A percentile compares a stretch with the other conserved stretches of the same genome.
phyloP scores from a whole-genome alignment of 2,113 vertebrate genomes.

The Pungitius pungitius region DNA sequence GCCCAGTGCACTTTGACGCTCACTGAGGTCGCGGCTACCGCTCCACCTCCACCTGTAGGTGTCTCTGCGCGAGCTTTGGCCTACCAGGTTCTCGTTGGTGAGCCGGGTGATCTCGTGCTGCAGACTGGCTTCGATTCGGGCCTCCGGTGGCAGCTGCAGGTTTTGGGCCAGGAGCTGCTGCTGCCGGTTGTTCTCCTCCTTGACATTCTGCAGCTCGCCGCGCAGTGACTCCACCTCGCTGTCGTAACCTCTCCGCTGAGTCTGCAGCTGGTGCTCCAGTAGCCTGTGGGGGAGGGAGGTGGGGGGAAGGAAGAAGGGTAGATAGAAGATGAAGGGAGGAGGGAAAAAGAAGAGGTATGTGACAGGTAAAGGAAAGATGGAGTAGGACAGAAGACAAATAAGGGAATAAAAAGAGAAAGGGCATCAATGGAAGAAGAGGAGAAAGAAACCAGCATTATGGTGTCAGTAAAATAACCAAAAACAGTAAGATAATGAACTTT shows the following conservation, averaged over 20 bases:
- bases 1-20: no score
- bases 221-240: constrained; percentile 88
- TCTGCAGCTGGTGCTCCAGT: constrained; percentile 94
- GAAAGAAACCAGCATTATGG: background rate
- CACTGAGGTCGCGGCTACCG: background rate
- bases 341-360: background rate
- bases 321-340: background rate
- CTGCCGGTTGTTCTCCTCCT: constrained; percentile 96
- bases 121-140: constrained; percentile 95
- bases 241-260: constrained; percentile 91
- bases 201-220: constrained; percentile 93
- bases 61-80: constrained; percentile 29
- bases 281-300: constrained; percentile 78
- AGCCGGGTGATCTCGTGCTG: constrained; percentile 98
- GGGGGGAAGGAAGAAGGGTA: background rate
- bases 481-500: background rate
- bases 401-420: background rate
- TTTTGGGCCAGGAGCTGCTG: constrained; percentile 98
- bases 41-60: background rate
- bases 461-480: background rate
- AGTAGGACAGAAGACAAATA: background rate
- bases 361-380: background rate
- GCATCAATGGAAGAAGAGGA: background rate
- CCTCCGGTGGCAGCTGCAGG: constrained; percentile 95
- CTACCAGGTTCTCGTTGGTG: constrained; percentile 97